Conservation (phyloP, 2,113 vertebrate genomes). For the Chaenogobius annularis region DNA sequence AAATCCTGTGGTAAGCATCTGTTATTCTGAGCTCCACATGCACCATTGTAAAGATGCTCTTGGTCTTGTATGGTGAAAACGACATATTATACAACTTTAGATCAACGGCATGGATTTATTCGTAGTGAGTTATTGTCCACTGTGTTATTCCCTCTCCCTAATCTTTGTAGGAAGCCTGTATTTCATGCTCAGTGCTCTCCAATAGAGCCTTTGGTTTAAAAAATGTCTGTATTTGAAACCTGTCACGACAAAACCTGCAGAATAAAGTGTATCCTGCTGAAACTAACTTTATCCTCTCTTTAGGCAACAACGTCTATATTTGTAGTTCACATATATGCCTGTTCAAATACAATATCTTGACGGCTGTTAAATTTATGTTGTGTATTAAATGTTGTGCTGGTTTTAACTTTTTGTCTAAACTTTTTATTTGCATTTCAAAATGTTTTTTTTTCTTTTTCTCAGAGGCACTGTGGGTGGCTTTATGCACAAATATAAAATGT, state of each 20-base stretch:
- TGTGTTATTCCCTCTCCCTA: slow-evolving; percentile 72
- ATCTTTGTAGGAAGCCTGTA: slow-evolving; percentile 80
- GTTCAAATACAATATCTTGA: slow-evolving; percentile 94
- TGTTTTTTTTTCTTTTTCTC: slow-evolving; percentile 54
- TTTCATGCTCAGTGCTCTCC: slow-evolving; percentile 80
- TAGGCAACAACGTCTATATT: slow-evolving; percentile 89
- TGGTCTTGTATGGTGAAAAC: slow-evolving; percentile 77
- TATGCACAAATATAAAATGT: slow-evolving; percentile 61
- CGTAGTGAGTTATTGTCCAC: slow-evolving; percentile 73
- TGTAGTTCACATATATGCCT: slow-evolving; percentile 93
- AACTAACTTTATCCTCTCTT: slow-evolving; percentile 89
- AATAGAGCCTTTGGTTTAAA: slow-evolving; percentile 74
- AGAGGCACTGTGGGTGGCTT: slow-evolving; percentile 82
- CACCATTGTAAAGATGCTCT: slow-evolving; percentile 60
- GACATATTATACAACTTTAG: slow-evolving; percentile 51
- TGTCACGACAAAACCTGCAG: slow-evolving; percentile 77
- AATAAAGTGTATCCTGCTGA: slow-evolving; percentile 83
- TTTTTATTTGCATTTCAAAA: slow-evolving; percentile 63
- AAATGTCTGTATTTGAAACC: slow-evolving; percentile 46
- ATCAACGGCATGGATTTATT: slow-evolving; percentile 80
- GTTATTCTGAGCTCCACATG: slow-evolving; percentile 65
- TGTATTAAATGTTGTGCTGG: slow-evolving; percentile 92
- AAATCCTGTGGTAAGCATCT: slow-evolving; percentile 59
- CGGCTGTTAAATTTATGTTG: slow-evolving; percentile 92
- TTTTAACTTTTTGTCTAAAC: slow-evolving; percentile 75